Conservation (phyloP, 2,888 invertebrate genomes). For the Notodonta ziczac region DNA sequence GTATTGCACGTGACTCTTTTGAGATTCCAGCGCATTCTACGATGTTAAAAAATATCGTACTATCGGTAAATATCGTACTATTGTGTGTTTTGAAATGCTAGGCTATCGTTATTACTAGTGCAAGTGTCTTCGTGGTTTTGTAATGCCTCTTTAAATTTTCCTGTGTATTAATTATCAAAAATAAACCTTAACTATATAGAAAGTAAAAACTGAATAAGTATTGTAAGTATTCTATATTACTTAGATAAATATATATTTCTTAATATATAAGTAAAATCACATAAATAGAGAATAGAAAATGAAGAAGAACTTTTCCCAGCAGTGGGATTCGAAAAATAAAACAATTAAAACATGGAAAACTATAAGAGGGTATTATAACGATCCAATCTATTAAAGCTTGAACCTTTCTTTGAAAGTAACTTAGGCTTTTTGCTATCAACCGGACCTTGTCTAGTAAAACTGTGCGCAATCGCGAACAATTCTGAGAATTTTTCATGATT, state of each 20-base stretch:
- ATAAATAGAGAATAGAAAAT: no score
- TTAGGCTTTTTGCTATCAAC: not conserved
- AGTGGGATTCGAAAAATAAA: no score
- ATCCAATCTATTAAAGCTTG: not conserved
- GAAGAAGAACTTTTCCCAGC: no score
- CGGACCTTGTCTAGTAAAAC: conserved; percentile 8
- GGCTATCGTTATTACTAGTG: not conserved
- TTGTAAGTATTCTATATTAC: no score
- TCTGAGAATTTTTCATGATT: conserved; percentile 18
- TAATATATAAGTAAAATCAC: no score
- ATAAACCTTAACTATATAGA: no score
- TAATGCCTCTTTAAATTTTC: no score
- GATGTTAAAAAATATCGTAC: not conserved
- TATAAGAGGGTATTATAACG: not conserved
- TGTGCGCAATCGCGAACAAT: conserved; percentile 12
- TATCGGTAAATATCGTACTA: no score
- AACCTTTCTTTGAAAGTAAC: not conserved
- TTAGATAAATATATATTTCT: no score
- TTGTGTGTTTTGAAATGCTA: no score
- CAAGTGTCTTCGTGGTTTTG: not conserved
- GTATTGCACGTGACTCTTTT: conserved; percentile 31
- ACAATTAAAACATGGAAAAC: not conserved
- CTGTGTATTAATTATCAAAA: no score
- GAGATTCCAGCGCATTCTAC: not conserved
- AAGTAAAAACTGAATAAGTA: no score